Base-by-base conservation (phyloP, 1,140 invertebrate species). In the Heliconius nattereri region DNA sequence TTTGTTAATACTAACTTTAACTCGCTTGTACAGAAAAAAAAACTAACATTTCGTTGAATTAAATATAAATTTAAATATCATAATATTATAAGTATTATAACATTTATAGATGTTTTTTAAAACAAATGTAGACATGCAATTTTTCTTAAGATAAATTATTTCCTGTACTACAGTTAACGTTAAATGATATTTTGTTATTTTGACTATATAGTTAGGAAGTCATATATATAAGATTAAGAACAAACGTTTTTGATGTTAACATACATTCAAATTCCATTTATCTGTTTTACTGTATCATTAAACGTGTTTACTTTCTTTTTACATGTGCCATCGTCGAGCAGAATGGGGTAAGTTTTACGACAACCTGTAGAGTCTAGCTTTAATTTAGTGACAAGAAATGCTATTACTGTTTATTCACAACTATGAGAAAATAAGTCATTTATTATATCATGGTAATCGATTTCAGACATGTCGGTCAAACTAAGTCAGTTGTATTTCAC, bases 261-360 rank as follows among this genome's bases (percentile, higher is more conserved):
- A 16, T 2, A 29, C 26, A 66, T 66, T 66, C 11, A 26, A 66
- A 29, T 29, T 16, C 85, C 85, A 87, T 90, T 86, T 84, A 84
- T 78, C 85, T 78, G 83, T 81, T 90, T 91, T 87, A 91, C 85
- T 78, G 84, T 89, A 83, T 87, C 85, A 86, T 92, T 91, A 91
- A 92, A 89, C 71, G 85, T 87, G 85, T 83, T 90, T 90, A 85
- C 82, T 84, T 82, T 88, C 81, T 89, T 89, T 93, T 92, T 90
- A n/a, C 91, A 92, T 93, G 91, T 82, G 91, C 81, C 81, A 78
- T 66, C 78, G 85, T 82, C 84, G 81, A 83, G 29, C 85, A 95
- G 94, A 95, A 95, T 91, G 94, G 94, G 93, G 95, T 95, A 91
- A 95, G 95, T 95, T 71, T 91, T 85, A 78, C 80, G 71, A 82